These are phyloP conservation scores for Marmota flaviventris DNA, from an alignment of 2,113 vertebrate species.

Conservation along the genomic window DNA sequence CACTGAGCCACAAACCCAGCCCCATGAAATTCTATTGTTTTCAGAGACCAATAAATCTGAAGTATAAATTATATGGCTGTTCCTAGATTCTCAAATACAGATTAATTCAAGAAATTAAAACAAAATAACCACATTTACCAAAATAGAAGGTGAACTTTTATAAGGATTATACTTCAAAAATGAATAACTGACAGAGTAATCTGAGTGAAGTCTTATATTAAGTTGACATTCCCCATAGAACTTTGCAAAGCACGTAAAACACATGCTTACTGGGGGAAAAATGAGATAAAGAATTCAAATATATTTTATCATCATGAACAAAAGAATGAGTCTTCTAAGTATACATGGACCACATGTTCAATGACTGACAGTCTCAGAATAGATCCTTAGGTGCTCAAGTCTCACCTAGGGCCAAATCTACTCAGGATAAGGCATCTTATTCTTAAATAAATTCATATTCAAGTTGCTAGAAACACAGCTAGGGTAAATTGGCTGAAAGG, in stretches of 20 bases:
- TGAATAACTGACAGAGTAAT: background rate
- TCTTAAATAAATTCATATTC: background rate
- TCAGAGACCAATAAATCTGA: conserved; percentile 34
- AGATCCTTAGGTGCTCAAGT: conserved; percentile 19
- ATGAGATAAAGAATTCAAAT: conserved; percentile 30
- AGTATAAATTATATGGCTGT: conserved; percentile 41
- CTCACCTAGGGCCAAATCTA: background rate
- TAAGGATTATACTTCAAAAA: conserved; percentile 32
- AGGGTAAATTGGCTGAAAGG: background rate
- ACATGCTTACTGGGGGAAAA: background rate
- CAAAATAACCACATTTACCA: conserved; percentile 42
- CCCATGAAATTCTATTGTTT: conserved; percentile 35
- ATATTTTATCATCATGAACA: conserved; percentile 59
- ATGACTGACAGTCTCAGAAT: background rate
- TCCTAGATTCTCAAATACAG: conserved; percentile 51
- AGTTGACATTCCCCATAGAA: background rate
- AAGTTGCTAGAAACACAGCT: background rate
- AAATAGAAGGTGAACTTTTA: conserved; percentile 59
- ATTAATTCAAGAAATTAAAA: conserved; percentile 60
- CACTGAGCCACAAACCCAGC: too few species aligned
- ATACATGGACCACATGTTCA: background rate
- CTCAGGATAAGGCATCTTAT: background rate
- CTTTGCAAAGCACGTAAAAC: conserved; percentile 24
- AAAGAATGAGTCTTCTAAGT: conserved; percentile 54
- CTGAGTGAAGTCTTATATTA: background rate